A percentile compares a stretch with the other conserved stretches of the same genome.
phyloP scores from a whole-genome alignment of 2,113 vertebrate genomes.

The Loxodonta africana region DNA sequence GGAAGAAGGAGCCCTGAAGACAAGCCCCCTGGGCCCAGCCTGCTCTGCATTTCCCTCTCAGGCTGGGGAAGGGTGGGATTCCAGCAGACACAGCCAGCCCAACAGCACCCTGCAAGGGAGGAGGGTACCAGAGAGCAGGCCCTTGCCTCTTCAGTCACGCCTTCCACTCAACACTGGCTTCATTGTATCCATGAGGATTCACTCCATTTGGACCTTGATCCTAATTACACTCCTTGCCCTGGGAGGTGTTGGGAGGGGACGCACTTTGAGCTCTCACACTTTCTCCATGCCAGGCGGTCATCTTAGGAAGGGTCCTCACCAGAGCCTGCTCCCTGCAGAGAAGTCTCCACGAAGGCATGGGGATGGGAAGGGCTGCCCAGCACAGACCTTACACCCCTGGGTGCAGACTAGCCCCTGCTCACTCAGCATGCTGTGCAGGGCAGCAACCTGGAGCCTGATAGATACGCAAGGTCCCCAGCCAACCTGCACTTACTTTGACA shows the following conservation, averaged over 20 bases:
- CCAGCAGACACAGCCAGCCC: not conserved
- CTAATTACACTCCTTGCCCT: rapidly evolving
- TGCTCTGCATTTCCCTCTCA: not conserved
- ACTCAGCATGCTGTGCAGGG: not conserved
- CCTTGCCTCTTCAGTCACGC: not conserved
- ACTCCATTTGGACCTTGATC: not conserved
- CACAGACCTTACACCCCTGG: not conserved
- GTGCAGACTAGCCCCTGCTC: no score
- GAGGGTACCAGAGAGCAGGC: not conserved
- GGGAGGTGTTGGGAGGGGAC: not conserved
- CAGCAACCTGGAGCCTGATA: not conserved
- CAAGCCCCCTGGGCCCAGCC: not conserved
- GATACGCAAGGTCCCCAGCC: not conserved
- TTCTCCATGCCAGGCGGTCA: not conserved
- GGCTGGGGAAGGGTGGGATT: not conserved
- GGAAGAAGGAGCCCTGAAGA: not conserved
- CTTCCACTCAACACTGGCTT: not conserved
- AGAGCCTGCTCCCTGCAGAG: not conserved
- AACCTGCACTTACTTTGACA: not conserved
- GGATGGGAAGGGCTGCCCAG: no score
- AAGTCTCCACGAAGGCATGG: not conserved
- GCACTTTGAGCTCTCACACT: not conserved
- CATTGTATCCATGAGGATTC: not conserved
- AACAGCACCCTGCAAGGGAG: not conserved
- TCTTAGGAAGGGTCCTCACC: not conserved